phyloP scores from a whole-genome alignment of 1,140 invertebrate species.

The Aphelinus certus region DNA sequence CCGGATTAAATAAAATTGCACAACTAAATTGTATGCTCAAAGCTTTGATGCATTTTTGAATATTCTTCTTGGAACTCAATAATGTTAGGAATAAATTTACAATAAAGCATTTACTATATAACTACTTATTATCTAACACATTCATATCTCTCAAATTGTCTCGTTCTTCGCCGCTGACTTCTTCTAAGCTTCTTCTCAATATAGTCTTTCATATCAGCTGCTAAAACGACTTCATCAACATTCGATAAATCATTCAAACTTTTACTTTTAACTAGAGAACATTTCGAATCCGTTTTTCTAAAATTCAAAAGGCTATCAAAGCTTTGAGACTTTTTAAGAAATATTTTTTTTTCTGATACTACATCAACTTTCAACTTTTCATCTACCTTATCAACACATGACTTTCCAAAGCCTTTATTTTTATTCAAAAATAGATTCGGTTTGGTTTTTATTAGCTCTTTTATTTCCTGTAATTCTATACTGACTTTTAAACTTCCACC shows the following conservation, averaged over 20 bases:
- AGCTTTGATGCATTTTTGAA: constrained; percentile 18
- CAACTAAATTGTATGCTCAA: constrained; percentile 25
- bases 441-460: constrained; percentile 47
- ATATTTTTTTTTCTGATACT: constrained; percentile 19
- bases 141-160: constrained; percentile 41
- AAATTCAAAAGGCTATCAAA: constrained; percentile 27
- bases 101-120: background rate
- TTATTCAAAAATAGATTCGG: constrained; percentile 49
- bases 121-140: constrained; percentile 43
- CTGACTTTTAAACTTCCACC: constrained; percentile 52
- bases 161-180: constrained; percentile 36
- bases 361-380: constrained; percentile 27
- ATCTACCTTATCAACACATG: constrained; percentile 27
- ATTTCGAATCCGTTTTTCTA: background rate
- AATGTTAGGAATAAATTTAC: constrained; percentile 25
- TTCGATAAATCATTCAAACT: constrained; percentile 37
- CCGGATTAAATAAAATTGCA: constrained; percentile 29
- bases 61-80: constrained; percentile 10
- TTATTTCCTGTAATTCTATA: constrained; percentile 58
- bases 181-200: constrained; percentile 27
- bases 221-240: too few species aligned
- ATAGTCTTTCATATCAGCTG: constrained; percentile 29
- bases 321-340: constrained; percentile 38
- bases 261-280: constrained; percentile 24
- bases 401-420: constrained; percentile 8